Evolutionary conservation across 2,113 vertebrate species (phyloP).

Genomic region (Brachyhypopomus gauderio): DNA sequence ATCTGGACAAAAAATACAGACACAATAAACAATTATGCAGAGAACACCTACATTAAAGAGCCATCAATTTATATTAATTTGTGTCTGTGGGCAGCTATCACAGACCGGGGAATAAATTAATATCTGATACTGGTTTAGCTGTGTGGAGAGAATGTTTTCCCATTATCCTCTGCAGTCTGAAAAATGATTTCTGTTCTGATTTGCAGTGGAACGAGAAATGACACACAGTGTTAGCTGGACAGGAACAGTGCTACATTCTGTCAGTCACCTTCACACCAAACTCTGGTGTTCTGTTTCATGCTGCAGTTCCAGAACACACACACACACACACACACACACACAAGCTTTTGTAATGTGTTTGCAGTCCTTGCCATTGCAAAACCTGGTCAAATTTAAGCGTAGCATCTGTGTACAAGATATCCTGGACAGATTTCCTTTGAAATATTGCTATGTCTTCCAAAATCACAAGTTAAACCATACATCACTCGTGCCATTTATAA

Average conservation of each 20-base stretch:
- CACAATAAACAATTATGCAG: background rate
- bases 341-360: no score
- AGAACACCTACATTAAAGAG: background rate
- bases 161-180: background rate
- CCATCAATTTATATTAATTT: constrained; percentile 29
- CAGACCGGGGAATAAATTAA: constrained; percentile 37
- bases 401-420: no score
- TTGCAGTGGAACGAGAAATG: background rate
- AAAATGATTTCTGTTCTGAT: background rate
- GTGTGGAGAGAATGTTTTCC: background rate
- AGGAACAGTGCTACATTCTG: no score
- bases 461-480: background rate
- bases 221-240: no score
- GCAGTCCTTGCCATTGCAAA: no score
- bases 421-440: no score
- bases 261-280: no score
- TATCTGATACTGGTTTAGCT: constrained; percentile 23
- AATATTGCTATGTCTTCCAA: background rate
- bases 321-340: no score
- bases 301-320: no score
- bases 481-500: background rate
- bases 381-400: no score
- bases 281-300: no score
- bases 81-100: background rate
- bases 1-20: background rate